Conservation (phyloP, 2,797 vertebrate genomes). For the Phaenicophaeus curvirostris region DNA sequence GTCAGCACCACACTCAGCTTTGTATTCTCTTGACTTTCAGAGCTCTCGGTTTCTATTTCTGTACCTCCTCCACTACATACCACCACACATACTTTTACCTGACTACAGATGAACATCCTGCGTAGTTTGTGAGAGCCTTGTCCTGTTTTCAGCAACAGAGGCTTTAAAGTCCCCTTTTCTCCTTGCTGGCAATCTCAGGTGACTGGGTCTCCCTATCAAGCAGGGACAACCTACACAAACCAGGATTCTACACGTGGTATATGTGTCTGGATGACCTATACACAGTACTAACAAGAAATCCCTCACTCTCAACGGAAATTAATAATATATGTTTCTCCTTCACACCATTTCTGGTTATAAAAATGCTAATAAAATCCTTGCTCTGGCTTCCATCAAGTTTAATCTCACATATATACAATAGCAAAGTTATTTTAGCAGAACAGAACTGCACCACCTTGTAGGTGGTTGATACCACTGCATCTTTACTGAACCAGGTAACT, state of each 20-base stretch:
- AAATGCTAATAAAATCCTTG: background rate
- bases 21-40: background rate
- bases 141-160: background rate
- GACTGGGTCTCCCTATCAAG: background rate
- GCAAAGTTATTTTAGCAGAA: background rate
- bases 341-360: background rate
- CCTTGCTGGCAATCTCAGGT: background rate
- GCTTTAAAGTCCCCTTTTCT: background rate
- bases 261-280: fast-evolving
- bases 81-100: fast-evolving
- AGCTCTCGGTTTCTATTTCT: background rate
- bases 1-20: background rate
- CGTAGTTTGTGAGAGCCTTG: fast-evolving
- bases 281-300: background rate
- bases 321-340: background rate
- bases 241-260: background rate
- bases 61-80: background rate
- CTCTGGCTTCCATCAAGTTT: background rate
- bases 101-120: background rate
- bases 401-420: background rate
- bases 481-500: background rate
- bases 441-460: fast-evolving
- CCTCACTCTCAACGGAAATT: background rate
- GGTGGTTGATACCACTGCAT: background rate
- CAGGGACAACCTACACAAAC: background rate